These are phyloP conservation scores for Holothuria scabra DNA, from an alignment of 53 echinoderm and acorn worm species.

Conservation along the genomic window DNA sequence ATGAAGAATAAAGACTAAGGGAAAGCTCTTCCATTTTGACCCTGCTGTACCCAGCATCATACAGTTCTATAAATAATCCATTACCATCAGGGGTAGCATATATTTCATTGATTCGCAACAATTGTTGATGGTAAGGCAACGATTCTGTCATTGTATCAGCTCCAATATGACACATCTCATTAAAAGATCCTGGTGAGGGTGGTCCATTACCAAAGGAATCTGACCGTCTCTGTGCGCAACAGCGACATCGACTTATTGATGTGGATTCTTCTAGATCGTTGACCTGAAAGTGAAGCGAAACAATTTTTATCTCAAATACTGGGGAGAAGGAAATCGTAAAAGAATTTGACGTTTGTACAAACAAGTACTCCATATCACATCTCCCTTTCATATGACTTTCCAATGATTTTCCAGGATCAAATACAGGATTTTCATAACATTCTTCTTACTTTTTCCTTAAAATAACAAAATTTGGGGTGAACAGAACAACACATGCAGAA, in stretches of 20 bases:
- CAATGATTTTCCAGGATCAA: too few species aligned
- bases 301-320: too few species aligned
- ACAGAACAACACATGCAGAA: too few species aligned
- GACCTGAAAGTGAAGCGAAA: neutral
- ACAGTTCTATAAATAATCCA: constrained; percentile 75
- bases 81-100: constrained; percentile 10
- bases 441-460: too few species aligned
- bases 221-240: constrained; percentile 60
- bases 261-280: constrained; percentile 39
- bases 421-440: too few species aligned
- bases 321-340: too few species aligned
- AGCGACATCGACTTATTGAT: constrained; percentile 84
- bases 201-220: constrained; percentile 74
- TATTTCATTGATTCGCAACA: constrained; percentile 80
- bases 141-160: constrained; percentile 77
- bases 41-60: constrained; percentile 58
- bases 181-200: constrained; percentile 70
- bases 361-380: too few species aligned
- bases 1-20: constrained; percentile 63
- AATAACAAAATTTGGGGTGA: too few species aligned
- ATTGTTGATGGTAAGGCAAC: constrained; percentile 57
- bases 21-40: constrained; percentile 44
- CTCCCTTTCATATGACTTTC: too few species aligned
- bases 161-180: constrained; percentile 66
- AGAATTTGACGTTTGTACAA: too few species aligned